A percentile compares a stretch with the other conserved stretches of the same genome.
Conservation (phyloP, 1,140 invertebrate genomes). For the Camponotus pennsylvanicus region DNA sequence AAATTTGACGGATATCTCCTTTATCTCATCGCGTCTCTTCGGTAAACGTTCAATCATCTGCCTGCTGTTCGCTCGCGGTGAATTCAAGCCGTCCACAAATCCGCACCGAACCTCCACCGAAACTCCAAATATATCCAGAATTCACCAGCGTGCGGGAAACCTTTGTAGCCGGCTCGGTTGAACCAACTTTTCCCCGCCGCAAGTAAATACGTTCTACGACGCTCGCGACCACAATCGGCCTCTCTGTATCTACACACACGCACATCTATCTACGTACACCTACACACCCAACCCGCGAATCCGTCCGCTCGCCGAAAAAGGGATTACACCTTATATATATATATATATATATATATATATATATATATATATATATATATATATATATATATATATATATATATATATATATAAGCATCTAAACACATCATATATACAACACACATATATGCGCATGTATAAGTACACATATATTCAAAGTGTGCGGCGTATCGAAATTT, state of each 20-base stretch:
- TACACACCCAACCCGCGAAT: constrained; percentile 1
- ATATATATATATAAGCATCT: not conserved
- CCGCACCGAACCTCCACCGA: constrained; percentile 47
- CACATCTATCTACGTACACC: not conserved
- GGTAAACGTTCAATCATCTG: constrained; percentile 55
- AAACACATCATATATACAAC: not conserved
- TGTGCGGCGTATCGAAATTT: constrained; percentile 75
- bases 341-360: not conserved
- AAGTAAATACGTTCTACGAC: constrained; percentile 59
- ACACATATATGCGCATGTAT: not conserved
- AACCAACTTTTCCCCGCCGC: constrained; percentile 61
- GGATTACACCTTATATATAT: constrained; percentile 52
- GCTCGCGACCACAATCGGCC: constrained; percentile 56
- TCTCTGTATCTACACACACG: not conserved
- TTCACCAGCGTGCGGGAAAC: constrained; percentile 8
- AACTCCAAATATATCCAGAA: constrained; percentile 58
- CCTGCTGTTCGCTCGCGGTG: constrained; percentile 51
- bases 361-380: too few species aligned
- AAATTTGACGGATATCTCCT: constrained; percentile 35
- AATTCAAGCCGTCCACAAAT: constrained; percentile 54
- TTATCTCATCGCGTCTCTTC: constrained; percentile 3
- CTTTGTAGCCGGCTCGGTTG: constrained; percentile 57
- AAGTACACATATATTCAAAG: constrained; percentile 49
- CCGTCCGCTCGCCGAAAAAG: constrained; percentile 43
- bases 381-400: constrained; percentile 23